These are phyloP conservation scores for Plebejus melissa DNA, from an alignment of 2,888 invertebrate genomes.

Conservation along the genomic window DNA sequence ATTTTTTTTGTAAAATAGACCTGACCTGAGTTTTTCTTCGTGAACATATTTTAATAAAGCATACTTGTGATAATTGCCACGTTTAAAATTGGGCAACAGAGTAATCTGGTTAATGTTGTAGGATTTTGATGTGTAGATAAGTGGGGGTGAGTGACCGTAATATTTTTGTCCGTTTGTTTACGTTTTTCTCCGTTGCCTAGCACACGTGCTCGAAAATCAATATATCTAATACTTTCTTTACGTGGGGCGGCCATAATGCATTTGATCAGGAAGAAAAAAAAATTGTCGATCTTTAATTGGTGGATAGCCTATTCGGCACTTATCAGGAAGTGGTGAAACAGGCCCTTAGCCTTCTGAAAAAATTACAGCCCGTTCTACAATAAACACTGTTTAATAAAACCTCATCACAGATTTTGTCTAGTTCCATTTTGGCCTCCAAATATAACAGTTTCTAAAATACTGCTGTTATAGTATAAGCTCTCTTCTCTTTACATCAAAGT, in stretches of 20 bases:
- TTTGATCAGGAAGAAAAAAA: neutral
- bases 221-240: conserved; percentile 15
- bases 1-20: no score
- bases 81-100: conserved; percentile 14
- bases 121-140: conserved; percentile 18
- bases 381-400: no score
- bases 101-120: neutral
- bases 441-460: no score
- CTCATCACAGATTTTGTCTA: no score
- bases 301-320: no score
- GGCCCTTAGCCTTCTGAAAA: no score
- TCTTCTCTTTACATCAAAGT: no score
- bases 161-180: conserved; percentile 41
- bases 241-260: neutral
- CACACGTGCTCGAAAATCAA: conserved; percentile 32
- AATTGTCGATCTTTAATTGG: neutral
- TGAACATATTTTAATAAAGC: neutral
- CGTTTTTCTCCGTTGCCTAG: conserved; percentile 44
- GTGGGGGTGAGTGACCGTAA: conserved; percentile 36
- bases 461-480: no score
- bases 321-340: no score
- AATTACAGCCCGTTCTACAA: no score
- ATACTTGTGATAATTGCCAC: neutral
- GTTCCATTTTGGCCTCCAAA: no score
- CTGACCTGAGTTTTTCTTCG: neutral